Evolutionary conservation across 2,113 vertebrate genomes (phyloP).

Genomic region (Cisticola juncidis): DNA sequence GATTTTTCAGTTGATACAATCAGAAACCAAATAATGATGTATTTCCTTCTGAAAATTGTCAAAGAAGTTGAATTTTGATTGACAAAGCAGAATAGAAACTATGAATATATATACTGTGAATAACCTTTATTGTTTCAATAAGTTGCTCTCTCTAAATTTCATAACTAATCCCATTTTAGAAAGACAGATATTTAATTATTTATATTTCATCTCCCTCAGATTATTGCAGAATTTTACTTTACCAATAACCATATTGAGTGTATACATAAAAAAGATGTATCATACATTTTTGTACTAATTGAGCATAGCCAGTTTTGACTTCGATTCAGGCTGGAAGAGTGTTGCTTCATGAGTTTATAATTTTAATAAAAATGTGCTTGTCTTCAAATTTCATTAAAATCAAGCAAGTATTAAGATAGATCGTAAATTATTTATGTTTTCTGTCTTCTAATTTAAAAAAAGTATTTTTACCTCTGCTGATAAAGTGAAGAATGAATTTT

Average conservation of each 20-base stretch:
- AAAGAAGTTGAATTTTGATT: neutral
- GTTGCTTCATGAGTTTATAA: neutral
- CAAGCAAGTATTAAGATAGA: neutral
- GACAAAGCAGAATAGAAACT: neutral
- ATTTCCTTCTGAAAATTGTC: neutral
- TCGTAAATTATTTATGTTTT: slow-evolving; percentile 9
- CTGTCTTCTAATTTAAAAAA: neutral
- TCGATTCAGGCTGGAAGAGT: neutral
- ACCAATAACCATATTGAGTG: neutral
- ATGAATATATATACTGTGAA: neutral
- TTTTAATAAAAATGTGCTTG: neutral
- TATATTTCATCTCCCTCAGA: neutral
- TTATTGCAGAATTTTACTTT: neutral
- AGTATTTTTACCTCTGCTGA: neutral
- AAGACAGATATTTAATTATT: neutral
- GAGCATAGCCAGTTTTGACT: neutral
- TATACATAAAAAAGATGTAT: neutral
- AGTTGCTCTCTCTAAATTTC: neutral
- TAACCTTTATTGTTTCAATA: neutral
- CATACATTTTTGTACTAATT: neutral
- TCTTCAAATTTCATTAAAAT: neutral
- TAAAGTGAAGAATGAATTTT: slow-evolving; percentile 1
- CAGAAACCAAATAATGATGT: neutral
- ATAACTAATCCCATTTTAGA: neutral
- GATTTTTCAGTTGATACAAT: neutral